A percentile compares a stretch with the other conserved stretches of the same genome.
Evolutionary conservation across 2,113 vertebrate genomes (phyloP).

Genomic region (Hippocampus barbouri): DNA sequence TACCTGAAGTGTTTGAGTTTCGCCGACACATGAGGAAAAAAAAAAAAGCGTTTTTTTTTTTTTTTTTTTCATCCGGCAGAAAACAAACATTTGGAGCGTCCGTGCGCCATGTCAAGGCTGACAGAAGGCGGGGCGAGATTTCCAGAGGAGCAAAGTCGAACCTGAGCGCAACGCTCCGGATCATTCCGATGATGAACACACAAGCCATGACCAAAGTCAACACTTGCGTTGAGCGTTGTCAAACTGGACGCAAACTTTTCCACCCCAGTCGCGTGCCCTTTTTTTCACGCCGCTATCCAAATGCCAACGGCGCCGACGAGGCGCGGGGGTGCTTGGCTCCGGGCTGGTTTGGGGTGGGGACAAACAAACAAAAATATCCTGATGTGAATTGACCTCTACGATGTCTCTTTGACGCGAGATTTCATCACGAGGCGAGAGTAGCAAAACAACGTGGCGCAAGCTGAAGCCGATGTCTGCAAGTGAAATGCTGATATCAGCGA

Average conservation of each 20-base stretch:
- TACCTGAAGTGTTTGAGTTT: conserved; percentile 9
- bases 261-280: too few species aligned
- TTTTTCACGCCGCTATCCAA: too few species aligned
- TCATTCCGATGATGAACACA: background rate
- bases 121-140: background rate
- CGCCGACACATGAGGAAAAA: background rate
- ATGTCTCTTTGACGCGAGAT: too few species aligned
- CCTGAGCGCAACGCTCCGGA: background rate
- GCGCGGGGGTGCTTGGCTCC: too few species aligned
- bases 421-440: too few species aligned
- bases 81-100: background rate
- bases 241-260: too few species aligned
- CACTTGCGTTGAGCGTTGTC: background rate
- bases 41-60: background rate
- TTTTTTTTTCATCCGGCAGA: background rate
- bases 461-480: too few species aligned
- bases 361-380: too few species aligned
- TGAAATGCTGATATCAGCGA: too few species aligned
- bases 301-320: background rate
- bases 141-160: conserved; percentile 1
- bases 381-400: too few species aligned
- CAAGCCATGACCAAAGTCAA: background rate
- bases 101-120: background rate
- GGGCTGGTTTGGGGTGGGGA: too few species aligned
- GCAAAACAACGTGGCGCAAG: too few species aligned